Percentiles rank a stretch among this genome's conserved stretches.
phyloP scores from a whole-genome alignment of 2,797 vertebrate species.

The Trichosurus vulpecula region DNA sequence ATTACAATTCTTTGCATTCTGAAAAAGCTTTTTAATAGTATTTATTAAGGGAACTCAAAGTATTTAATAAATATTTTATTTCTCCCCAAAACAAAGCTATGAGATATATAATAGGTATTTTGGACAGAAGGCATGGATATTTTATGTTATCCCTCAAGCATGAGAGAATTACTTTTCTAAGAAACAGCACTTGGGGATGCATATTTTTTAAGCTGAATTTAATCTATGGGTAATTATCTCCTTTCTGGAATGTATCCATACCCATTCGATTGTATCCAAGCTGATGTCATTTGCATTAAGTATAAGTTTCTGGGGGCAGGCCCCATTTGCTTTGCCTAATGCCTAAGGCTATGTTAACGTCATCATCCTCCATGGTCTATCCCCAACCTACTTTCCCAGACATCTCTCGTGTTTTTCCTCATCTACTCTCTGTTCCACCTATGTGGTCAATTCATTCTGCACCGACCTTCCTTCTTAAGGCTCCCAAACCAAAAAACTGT shows the following conservation, averaged over 20 bases:
- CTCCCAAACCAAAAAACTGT: neutral
- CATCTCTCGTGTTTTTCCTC: neutral
- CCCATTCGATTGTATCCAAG: no score
- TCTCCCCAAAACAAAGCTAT: neutral
- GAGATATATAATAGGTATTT: neutral
- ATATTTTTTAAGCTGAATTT: neutral
- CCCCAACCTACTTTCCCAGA: neutral
- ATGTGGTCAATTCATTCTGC: neutral
- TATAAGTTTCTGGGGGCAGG: neutral
- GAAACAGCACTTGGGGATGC: neutral
- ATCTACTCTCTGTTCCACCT: neutral
- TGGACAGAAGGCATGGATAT: constrained; percentile 7
- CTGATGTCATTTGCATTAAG: neutral
- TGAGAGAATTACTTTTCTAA: neutral
- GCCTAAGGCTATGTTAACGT: neutral
- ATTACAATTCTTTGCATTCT: neutral
- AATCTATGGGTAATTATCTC: neutral
- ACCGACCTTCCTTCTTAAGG: neutral
- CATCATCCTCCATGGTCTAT: neutral
- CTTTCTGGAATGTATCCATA: neutral
- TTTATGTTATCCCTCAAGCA: neutral
- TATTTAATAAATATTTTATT: constrained; percentile 19
- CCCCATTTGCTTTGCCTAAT: neutral
- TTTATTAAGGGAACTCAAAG: neutral
- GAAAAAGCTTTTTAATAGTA: constrained; percentile 1